Evolutionary conservation across 2,888 invertebrate species (phyloP).

Genomic region (Agrotis segetum): DNA sequence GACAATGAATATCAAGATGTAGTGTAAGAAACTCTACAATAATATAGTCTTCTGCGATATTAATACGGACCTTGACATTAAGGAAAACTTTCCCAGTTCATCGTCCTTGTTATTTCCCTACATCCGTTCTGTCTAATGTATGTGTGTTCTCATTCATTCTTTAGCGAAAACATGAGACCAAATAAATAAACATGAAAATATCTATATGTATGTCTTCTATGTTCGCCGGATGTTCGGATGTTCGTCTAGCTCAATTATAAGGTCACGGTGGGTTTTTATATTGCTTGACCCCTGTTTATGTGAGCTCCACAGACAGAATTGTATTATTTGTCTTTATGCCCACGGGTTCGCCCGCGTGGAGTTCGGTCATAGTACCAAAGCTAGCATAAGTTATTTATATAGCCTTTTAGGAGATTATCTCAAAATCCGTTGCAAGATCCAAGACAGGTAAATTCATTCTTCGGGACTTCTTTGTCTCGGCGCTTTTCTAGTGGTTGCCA

Average conservation of each 20-base stretch:
- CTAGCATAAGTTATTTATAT: no score
- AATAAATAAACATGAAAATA: conserved; percentile 29
- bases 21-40: conserved; percentile 1
- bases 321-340: no score
- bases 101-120: conserved; percentile 3
- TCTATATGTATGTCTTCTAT: neutral
- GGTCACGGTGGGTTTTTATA: conserved; percentile 25
- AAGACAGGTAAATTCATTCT: no score
- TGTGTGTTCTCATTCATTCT: conserved; percentile 14
- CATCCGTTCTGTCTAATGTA: neutral
- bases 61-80: conserved; percentile 15
- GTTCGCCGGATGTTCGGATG: conserved; percentile 11
- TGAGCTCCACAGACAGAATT: neutral
- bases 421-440: no score
- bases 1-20: neutral
- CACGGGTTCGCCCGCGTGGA: no score
- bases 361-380: no score
- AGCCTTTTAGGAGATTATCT: no score
- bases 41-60: neutral
- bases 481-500: no score
- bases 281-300: neutral
- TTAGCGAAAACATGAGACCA: conserved; percentile 16
- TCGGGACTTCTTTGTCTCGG: no score
- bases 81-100: conserved; percentile 7
- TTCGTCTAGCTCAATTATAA: conserved; percentile 14